Conservation (phyloP, 2,113 vertebrate species). For the Trichechus manatus region DNA sequence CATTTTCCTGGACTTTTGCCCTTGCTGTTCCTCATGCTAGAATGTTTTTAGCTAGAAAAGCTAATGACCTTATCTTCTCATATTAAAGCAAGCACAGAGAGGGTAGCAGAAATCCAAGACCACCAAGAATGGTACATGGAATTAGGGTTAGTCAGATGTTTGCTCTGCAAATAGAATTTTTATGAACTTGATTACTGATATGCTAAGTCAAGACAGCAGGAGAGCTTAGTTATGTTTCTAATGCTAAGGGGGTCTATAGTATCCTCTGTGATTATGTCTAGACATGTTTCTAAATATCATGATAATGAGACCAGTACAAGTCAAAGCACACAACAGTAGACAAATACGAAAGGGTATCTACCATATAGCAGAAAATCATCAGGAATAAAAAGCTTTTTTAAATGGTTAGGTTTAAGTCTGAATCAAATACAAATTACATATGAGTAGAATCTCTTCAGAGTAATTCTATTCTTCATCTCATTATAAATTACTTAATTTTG, state of each 20-base stretch:
- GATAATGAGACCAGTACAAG: background rate
- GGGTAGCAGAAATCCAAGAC: background rate
- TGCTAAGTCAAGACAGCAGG: background rate
- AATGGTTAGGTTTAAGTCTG: background rate
- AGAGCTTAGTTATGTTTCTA: background rate
- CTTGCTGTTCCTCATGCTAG: background rate
- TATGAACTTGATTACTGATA: background rate
- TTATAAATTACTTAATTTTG: slow-evolving; percentile 46
- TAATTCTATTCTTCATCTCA: slow-evolving; percentile 32
- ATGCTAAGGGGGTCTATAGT: background rate
- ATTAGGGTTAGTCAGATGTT: background rate
- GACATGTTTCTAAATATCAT: slow-evolving; percentile 5
- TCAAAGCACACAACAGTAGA: background rate
- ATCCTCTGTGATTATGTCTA: background rate
- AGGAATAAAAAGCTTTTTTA: background rate
- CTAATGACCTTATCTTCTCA: background rate
- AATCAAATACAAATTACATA: slow-evolving; percentile 46
- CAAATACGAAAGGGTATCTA: background rate
- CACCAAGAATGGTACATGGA: background rate
- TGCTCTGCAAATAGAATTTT: background rate
- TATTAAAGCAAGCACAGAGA: background rate
- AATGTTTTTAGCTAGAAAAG: background rate
- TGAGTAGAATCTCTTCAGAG: background rate
- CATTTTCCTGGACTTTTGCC: background rate
- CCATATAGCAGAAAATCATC: background rate